These are phyloP conservation scores for Neodiprion lecontei DNA, from an alignment of 1,140 invertebrate species.

Conservation along the genomic window DNA sequence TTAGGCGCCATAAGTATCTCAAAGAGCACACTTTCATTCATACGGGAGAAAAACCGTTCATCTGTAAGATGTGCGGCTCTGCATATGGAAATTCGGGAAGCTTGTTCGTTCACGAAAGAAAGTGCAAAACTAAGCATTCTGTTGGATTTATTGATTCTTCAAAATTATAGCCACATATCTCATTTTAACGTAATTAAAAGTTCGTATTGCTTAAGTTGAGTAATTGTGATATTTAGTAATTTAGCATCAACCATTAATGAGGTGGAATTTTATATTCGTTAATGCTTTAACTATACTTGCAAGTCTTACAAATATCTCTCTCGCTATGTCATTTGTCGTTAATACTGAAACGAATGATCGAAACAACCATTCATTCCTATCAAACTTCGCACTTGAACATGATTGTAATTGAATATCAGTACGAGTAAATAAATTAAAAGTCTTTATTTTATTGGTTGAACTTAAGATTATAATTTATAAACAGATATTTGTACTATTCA, in stretches of 20 bases:
- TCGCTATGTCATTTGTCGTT: too few species aligned
- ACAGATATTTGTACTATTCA: not conserved
- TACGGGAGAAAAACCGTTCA: slow-evolving; percentile 43
- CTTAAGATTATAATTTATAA: not conserved
- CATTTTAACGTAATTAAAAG: not conserved
- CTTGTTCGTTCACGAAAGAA: slow-evolving; percentile 40
- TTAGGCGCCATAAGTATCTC: slow-evolving; percentile 34
- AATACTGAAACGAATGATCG: too few species aligned
- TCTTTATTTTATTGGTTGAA: not conserved
- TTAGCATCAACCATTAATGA: too few species aligned
- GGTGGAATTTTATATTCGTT: too few species aligned
- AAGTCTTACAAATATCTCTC: too few species aligned
- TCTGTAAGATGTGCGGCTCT: slow-evolving; percentile 35
- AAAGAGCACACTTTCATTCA: slow-evolving; percentile 44
- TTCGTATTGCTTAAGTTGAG: not conserved
- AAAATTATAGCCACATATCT: not conserved
- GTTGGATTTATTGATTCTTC: not conserved
- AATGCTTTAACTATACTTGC: too few species aligned
- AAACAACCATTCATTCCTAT: too few species aligned
- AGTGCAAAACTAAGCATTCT: slow-evolving; percentile 27
- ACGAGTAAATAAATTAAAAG: not conserved
- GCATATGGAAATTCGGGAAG: slow-evolving; percentile 40
- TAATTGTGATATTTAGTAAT: too few species aligned
- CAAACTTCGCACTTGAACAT: not conserved
- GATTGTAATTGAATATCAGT: not conserved